Evolutionary conservation across 2,797 vertebrate genomes (phyloP).

Genomic region (Anabacerthia variegaticeps): DNA sequence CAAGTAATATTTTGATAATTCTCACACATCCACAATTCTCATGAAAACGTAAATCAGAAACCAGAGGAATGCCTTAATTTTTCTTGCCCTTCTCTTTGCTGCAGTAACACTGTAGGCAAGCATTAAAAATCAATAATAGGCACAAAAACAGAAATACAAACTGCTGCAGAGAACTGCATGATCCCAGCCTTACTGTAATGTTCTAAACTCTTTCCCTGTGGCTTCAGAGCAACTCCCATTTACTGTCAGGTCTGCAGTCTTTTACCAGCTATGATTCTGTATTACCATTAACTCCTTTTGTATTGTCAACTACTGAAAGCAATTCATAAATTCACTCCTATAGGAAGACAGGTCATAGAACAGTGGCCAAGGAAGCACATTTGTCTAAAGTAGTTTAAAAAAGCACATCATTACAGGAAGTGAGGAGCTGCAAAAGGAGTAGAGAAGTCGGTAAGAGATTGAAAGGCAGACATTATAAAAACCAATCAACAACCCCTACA

Average conservation of each 20-base stretch:
- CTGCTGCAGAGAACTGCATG: background rate
- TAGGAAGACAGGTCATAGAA: background rate
- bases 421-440: background rate
- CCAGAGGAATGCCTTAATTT: background rate
- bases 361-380: background rate
- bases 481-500: background rate
- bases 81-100: background rate
- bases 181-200: background rate
- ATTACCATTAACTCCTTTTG: background rate
- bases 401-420: background rate
- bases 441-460: background rate
- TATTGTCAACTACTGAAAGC: background rate
- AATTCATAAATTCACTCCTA: background rate
- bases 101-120: background rate
- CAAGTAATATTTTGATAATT: background rate
- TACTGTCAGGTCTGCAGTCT: background rate
- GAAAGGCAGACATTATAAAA: background rate
- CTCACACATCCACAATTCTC: background rate
- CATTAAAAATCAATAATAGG: background rate
- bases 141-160: accelerated
- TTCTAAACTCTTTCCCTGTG: background rate
- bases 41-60: background rate
- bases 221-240: background rate
- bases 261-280: background rate
- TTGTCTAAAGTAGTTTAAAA: background rate